Evolutionary conservation across 2,797 vertebrate species (phyloP).

Genomic region (Otolemur crassicaudatus): DNA sequence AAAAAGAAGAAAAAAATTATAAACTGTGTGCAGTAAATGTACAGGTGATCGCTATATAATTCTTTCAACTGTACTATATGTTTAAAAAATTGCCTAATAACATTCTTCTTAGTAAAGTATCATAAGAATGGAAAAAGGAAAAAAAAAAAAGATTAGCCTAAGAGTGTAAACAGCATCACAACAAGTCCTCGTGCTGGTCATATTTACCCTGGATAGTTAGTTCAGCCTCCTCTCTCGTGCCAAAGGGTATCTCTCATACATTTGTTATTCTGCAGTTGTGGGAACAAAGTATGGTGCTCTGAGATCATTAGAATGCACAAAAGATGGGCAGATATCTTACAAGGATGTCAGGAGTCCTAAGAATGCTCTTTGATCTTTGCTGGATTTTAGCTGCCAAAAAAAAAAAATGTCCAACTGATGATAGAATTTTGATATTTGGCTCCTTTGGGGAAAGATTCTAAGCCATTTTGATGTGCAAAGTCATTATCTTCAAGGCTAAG

Average conservation of each 20-base stretch:
- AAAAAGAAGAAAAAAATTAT: too few relatives aligned
- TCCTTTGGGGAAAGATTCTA: not conserved
- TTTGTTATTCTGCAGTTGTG: accelerated
- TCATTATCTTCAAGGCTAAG: not conserved
- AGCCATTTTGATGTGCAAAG: conserved; percentile 3
- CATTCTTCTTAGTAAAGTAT: too few relatives aligned
- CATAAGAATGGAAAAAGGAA: too few relatives aligned
- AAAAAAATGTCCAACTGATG: not conserved
- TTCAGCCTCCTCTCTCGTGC: not conserved
- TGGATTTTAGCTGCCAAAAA: not conserved
- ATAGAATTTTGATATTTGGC: not conserved
- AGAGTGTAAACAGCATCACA: not conserved
- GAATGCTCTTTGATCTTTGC: not conserved
- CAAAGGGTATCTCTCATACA: accelerated
- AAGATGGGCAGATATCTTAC: not conserved
- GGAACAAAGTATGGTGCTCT: not conserved
- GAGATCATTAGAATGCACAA: too few relatives aligned
- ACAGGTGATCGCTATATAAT: too few relatives aligned
- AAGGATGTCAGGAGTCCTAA: not conserved
- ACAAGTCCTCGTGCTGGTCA: not conserved
- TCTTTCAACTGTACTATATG: too few relatives aligned
- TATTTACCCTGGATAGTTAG: too few relatives aligned
- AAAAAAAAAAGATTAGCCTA: not conserved
- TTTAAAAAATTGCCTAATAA: too few relatives aligned
- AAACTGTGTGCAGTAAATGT: too few relatives aligned